Percentiles rank a stretch among this genome's conserved stretches.
phyloP scores from a whole-genome alignment of 2,113 vertebrate species.

The Chiloscyllium plagiosum region DNA sequence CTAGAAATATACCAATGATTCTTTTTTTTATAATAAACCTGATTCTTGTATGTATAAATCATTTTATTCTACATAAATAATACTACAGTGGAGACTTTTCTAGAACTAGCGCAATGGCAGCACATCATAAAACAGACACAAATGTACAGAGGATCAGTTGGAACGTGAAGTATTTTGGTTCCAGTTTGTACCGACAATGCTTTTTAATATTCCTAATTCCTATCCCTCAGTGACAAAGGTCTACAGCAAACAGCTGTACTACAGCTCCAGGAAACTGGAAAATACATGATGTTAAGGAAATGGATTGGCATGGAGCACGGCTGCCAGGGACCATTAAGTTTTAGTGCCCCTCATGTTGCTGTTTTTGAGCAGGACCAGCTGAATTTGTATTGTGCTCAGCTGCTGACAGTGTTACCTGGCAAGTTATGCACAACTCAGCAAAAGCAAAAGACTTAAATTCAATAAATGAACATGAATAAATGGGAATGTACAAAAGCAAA shows the following conservation, averaged over 20 bases:
- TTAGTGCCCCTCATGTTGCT: background rate
- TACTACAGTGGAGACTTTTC: background rate
- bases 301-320: background rate
- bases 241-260: background rate
- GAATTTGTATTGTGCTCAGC: background rate
- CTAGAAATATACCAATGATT: background rate
- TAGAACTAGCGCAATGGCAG: background rate
- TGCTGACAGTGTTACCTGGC: background rate
- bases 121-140: background rate
- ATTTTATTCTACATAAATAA: background rate
- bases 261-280: background rate
- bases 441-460: background rate
- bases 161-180: background rate
- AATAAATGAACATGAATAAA: background rate
- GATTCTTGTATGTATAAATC: background rate
- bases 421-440: background rate
- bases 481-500: background rate
- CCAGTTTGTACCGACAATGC: background rate
- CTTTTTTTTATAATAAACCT: background rate
- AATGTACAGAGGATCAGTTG: background rate
- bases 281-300: slow-evolving; percentile 1
- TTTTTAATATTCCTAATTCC: background rate
- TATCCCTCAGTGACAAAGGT: background rate
- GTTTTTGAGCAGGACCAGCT: background rate
- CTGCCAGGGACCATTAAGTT: background rate